Conservation (phyloP, 1,140 invertebrate species). For the Ladona fulva region DNA sequence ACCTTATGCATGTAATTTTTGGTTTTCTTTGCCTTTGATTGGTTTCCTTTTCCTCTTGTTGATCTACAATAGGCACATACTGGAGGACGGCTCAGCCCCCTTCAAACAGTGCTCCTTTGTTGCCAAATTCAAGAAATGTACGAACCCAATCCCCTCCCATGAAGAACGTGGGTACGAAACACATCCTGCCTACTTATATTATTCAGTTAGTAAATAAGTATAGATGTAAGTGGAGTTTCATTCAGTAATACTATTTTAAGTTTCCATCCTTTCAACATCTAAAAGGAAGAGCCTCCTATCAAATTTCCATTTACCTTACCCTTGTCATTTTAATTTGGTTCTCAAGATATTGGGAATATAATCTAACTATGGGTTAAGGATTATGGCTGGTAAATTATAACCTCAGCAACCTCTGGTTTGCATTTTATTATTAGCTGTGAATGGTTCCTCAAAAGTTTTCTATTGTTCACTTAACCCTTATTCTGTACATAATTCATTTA, state of each 20-base stretch:
- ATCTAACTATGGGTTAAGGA: no score
- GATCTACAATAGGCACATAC: constrained; percentile 37
- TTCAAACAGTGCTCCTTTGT: constrained; percentile 45
- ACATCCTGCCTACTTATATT: background rate
- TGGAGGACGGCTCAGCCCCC: constrained; percentile 45
- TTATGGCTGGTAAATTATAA: no score
- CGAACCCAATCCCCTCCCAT: constrained; percentile 38
- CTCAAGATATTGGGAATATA: no score
- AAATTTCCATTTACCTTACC: no score
- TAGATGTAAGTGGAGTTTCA: background rate
- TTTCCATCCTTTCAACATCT: no score
- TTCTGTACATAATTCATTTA: no score
- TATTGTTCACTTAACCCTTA: no score
- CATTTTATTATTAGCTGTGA: no score
- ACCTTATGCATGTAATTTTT: background rate
- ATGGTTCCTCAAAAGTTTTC: no score
- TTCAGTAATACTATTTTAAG: background rate
- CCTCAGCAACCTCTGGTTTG: no score
- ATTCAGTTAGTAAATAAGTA: background rate
- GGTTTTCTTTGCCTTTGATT: background rate
- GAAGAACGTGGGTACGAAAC: constrained; percentile 35
- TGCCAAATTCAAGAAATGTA: constrained; percentile 39
- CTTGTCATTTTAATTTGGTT: no score
- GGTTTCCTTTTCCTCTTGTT: constrained; percentile 2
- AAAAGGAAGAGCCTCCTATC: no score